Percentiles rank a stretch among this genome's conserved stretches.
Conservation (phyloP, 2,888 invertebrate genomes). For the Pandemis heparana region DNA sequence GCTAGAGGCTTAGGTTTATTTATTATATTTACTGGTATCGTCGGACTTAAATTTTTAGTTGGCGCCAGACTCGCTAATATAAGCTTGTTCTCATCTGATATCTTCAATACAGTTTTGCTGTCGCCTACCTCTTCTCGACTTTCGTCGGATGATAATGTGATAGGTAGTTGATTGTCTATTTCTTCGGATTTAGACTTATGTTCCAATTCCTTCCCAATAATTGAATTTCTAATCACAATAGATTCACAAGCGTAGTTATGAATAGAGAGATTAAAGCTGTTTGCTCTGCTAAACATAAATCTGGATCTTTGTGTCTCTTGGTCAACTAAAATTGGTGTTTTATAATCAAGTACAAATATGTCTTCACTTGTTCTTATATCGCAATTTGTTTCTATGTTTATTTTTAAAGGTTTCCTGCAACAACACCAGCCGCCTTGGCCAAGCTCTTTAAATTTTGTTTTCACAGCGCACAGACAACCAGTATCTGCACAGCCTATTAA, state of each 20-base stretch:
- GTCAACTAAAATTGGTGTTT: conserved; percentile 52
- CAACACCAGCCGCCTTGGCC: conserved; percentile 55
- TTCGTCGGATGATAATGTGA: not conserved
- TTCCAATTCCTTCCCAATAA: not conserved
- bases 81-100: conserved; percentile 57
- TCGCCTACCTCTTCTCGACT: conserved; percentile 1
- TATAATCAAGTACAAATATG: conserved; percentile 48
- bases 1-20: conserved; percentile 8
- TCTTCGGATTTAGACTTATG: not conserved
- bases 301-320: conserved; percentile 62
- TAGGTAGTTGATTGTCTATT: conserved; percentile 12
- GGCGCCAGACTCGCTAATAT: conserved; percentile 22
- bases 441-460: conserved; percentile 58
- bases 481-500: conserved; percentile 26
- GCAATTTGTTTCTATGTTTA: conserved; percentile 59
- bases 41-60: conserved; percentile 19
- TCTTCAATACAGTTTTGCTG: conserved; percentile 49
- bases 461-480: conserved; percentile 65
- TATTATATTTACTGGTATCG: conserved; percentile 9
- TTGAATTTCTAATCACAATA: not conserved
- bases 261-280: conserved; percentile 50
- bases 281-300: conserved; percentile 45
- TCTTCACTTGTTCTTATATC: conserved; percentile 56
- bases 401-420: conserved; percentile 45
- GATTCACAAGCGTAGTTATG: conserved; percentile 44